phyloP scores from a whole-genome alignment of 2,888 invertebrate genomes.

The Geotrupes spiniger region DNA sequence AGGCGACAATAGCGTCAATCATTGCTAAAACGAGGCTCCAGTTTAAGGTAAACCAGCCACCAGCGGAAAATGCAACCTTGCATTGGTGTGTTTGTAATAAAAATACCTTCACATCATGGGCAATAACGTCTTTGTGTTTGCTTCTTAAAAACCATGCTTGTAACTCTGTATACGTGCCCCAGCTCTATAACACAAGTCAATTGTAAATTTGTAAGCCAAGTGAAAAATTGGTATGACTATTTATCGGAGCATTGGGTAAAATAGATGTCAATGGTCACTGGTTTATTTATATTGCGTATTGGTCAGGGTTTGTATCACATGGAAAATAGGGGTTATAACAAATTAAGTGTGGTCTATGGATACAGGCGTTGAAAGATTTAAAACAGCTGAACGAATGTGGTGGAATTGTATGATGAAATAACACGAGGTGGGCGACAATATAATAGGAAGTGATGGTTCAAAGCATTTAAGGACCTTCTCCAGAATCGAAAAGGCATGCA shows the following conservation, averaged over 20 bases:
- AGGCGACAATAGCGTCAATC: neutral
- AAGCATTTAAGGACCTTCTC: too few species aligned
- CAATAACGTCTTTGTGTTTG: neutral
- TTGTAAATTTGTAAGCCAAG: neutral
- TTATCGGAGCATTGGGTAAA: neutral
- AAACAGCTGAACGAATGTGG: too few species aligned
- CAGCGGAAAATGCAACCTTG: neutral
- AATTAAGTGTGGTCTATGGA: too few species aligned
- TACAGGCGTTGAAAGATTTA: too few species aligned
- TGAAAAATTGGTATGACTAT: neutral
- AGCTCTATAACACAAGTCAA: neutral
- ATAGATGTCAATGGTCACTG: too few species aligned
- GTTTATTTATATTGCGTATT: too few species aligned
- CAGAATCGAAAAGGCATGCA: too few species aligned
- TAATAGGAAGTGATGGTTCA: too few species aligned
- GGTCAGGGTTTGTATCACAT: too few species aligned
- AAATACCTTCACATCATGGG: slow-evolving; percentile 2
- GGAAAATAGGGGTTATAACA: too few species aligned
- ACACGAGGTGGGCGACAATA: too few species aligned
- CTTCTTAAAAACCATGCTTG: slow-evolving; percentile 7
- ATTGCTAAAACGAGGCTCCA: neutral
- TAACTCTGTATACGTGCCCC: neutral
- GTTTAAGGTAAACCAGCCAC: neutral
- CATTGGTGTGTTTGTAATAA: neutral
- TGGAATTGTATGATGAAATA: too few species aligned